phyloP scores from a whole-genome alignment of 1,140 invertebrate genomes.

The Drosophila tsacasi region DNA sequence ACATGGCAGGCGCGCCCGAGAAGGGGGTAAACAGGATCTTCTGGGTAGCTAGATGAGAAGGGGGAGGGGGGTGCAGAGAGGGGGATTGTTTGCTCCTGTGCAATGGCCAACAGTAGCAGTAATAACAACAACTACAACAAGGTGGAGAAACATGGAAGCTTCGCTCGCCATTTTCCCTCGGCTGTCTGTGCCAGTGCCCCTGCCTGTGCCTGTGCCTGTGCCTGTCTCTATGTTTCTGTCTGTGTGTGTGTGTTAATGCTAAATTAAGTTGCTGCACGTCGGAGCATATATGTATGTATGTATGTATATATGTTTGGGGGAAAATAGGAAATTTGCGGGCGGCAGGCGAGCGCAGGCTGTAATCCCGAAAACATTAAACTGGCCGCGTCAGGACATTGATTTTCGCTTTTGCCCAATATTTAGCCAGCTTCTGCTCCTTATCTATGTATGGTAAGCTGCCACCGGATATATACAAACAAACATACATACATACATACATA shows the following conservation, averaged over 20 bases:
- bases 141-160: constrained; percentile 5
- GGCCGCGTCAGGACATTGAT: constrained; percentile 56
- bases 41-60: not conserved
- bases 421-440: constrained; percentile 28
- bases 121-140: constrained; percentile 17
- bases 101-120: constrained; percentile 16
- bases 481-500: not conserved
- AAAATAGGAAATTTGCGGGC: constrained; percentile 20
- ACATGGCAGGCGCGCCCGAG: not conserved
- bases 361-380: constrained; percentile 54
- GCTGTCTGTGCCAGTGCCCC: not conserved
- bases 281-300: constrained; percentile 18
- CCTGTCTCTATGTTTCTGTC: not conserved
- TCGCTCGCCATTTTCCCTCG: constrained; percentile 6
- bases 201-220: not conserved
- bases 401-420: constrained; percentile 49
- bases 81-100: constrained; percentile 18
- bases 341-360: constrained; percentile 23
- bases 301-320: not conserved
- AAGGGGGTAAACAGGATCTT: constrained; percentile 20
- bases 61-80: not conserved
- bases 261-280: constrained; percentile 58
- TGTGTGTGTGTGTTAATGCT: constrained; percentile 58
- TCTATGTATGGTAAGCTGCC: constrained; percentile 25
- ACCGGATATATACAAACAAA: constrained; percentile 1